Evolutionary conservation across 2,888 invertebrate species (phyloP), one percentile per base, ranked within the genome.

Genomic region (Esperia sulphurella): DNA sequence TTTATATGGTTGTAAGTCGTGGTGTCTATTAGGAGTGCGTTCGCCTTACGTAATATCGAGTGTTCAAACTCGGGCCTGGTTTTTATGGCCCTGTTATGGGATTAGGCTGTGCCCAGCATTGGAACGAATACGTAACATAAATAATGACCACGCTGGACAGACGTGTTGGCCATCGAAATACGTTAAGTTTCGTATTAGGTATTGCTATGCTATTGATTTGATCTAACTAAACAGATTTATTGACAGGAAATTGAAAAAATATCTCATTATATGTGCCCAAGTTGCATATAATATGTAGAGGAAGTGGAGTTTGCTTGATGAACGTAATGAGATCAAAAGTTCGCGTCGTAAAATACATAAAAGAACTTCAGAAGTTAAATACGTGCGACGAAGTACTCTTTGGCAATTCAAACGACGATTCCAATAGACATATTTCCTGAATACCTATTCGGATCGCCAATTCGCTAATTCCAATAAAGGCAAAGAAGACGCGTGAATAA

Each of bases 401-500:
- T 31, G 10, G 21, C 8, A 40, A 40, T 40, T 40, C 40, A 14
- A 21, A 6, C 2, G 8, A 1, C 40, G 21, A 5, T 7, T 40
- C n/a, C 40, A 40, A 21, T 40, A 21, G 21, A 14, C 14, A 10
- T 8, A 14, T 40, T 40, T 40, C 8, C 14, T 21, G 21, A 40
- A 40, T 40, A 8, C 46, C 33, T 41, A 37, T 40, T 37, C 37
- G 7, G 37, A 37, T 41, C 48, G 29, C 40, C 48, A 13, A 31
- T 35, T 38, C 44, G 49, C 54, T 53, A 54, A 52, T 54, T 48
- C 50, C 46, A 54, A 56, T 59, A 31, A 31, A 57, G 53, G 55
- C 49, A 50, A 51, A 59, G 49, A 59, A 60, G 53, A 54, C 49
- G 55, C 52, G 51, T 52, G 51, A 59, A 68, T 70, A 59, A 65